Conservation (phyloP, 2,797 vertebrate genomes). For the Schizothorax lantsangensis region DNA sequence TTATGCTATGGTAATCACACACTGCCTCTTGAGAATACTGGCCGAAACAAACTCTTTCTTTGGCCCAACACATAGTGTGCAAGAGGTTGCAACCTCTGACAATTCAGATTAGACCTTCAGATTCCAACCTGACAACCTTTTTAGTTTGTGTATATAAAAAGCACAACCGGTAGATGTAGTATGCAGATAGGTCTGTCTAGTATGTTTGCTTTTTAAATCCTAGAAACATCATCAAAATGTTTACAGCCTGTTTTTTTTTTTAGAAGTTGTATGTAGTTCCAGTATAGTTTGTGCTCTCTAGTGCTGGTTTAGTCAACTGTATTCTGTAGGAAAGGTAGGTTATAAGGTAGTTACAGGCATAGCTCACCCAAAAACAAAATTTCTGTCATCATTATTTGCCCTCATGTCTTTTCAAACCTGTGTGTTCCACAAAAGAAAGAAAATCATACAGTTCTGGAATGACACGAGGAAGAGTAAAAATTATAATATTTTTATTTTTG, state of each 20-base stretch:
- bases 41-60: conserved; percentile 58
- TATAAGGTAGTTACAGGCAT: too few relatives aligned
- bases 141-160: conserved; percentile 20
- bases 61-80: conserved; percentile 57
- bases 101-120: conserved; percentile 58
- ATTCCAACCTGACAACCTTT: conserved; percentile 43
- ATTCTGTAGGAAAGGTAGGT: background rate
- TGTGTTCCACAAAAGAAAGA: background rate
- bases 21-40: conserved; percentile 63
- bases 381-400: background rate
- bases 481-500: background rate
- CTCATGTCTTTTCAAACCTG: background rate
- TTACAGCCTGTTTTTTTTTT: background rate
- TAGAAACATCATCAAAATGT: background rate
- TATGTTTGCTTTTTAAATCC: background rate
- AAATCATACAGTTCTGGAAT: background rate
- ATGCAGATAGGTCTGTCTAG: background rate
- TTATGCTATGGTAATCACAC: conserved; percentile 71
- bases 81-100: conserved; percentile 54
- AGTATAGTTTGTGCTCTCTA: background rate
- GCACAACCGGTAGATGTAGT: conserved; percentile 18
- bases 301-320: background rate
- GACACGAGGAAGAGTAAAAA: background rate
- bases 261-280: background rate
- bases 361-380: background rate